Evolutionary conservation across 1,140 invertebrate genomes (phyloP).

Genomic region (Orchestia grillus): DNA sequence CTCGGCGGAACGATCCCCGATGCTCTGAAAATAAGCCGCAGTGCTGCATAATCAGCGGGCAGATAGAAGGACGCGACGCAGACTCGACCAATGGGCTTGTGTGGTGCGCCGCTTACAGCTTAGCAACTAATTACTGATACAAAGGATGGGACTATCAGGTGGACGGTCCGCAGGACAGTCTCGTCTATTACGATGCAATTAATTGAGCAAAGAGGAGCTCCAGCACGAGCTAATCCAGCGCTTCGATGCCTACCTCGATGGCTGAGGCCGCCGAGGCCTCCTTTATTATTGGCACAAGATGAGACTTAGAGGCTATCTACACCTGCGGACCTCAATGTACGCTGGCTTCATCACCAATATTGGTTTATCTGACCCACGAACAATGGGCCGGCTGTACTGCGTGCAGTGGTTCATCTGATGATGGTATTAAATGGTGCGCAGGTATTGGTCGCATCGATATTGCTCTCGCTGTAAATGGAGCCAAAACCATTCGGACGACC

Average conservation of each 20-base stretch:
- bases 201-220: not conserved
- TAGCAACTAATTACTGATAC: slow-evolving; percentile 9
- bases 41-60: not conserved
- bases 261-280: not conserved
- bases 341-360: not conserved
- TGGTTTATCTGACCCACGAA: not conserved
- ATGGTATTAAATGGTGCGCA: not conserved
- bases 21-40: not conserved
- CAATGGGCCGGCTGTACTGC: not conserved
- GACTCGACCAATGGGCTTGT: not conserved
- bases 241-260: not conserved
- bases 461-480: not conserved
- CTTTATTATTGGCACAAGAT: not conserved
- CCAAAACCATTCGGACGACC: not conserved
- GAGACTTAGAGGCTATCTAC: not conserved
- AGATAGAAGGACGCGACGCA: not conserved
- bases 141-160: not conserved
- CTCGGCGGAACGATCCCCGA: no score
- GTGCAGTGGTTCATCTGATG: not conserved
- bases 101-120: not conserved
- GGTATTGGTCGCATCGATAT: not conserved
- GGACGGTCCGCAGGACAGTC: not conserved
- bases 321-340: not conserved
- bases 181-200: not conserved
- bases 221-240: not conserved